phyloP scores from a whole-genome alignment of 2,113 vertebrate genomes.

The Cyprinus carpio region DNA sequence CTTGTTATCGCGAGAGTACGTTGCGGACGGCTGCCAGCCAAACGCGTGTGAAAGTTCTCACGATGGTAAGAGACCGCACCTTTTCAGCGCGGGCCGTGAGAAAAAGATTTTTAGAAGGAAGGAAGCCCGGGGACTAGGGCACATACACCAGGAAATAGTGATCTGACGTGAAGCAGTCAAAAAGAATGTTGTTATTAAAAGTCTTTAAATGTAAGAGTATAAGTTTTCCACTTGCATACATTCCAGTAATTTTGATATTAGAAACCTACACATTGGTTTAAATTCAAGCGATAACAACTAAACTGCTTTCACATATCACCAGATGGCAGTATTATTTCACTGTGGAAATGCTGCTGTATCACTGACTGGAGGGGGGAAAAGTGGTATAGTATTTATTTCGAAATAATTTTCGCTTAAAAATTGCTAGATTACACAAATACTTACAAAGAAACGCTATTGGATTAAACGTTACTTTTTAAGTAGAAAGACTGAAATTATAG shows the following conservation, averaged over 20 bases:
- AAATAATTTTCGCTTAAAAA: no score
- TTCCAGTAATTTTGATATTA: background rate
- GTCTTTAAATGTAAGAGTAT: background rate
- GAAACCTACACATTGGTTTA: background rate
- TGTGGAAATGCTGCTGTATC: background rate
- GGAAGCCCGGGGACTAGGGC: background rate
- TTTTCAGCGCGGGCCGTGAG: slow-evolving; percentile 38
- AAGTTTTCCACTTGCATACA: background rate
- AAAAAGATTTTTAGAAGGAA: slow-evolving; percentile 31
- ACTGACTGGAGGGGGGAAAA: no score
- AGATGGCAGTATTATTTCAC: slow-evolving; percentile 34
- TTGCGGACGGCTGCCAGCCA: slow-evolving; percentile 4
- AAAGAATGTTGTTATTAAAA: slow-evolving; percentile 11
- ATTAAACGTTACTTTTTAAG: no score
- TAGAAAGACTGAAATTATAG: no score
- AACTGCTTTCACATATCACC: background rate
- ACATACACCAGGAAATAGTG: slow-evolving; percentile 4
- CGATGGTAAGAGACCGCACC: slow-evolving; percentile 42
- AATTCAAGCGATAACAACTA: background rate
- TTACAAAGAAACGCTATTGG: no score
- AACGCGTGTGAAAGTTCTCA: slow-evolving; percentile 48
- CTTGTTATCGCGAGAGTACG: slow-evolving; percentile 68
- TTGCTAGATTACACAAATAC: no score
- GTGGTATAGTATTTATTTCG: no score
- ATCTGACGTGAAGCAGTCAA: background rate